Evolutionary conservation across 2,113 vertebrate species (phyloP), one percentile per base, ranked within the genome.

Genomic region (Stegastes partitus): DNA sequence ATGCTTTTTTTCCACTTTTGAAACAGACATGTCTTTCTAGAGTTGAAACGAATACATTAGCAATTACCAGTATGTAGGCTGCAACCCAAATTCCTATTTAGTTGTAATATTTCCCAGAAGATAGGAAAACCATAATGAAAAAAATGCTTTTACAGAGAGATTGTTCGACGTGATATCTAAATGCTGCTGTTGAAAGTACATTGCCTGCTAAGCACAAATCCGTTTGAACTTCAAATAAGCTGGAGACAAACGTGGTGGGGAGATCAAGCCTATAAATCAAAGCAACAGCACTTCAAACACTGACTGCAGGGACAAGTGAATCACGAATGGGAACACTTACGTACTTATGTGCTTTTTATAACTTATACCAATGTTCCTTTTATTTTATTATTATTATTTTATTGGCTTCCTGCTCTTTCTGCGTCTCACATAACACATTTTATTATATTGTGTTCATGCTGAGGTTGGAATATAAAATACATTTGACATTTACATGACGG

Each of bases 141-240:
- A 53, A 61, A 19, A 37, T 7, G 1, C 15, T 26, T 63, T 34
- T 3, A 54, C 16, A n/a, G 26, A 54, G 55, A 75, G 16, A 70
- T 31, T 51, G 45, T 69, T 74, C 1, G 42, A 50, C 55, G 68
- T 31, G n/a, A 70, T 69, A 61, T 62, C 26, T 45, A 62, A 79
- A 65, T 6, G 63, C 39, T 73, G 42, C 68, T 31, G 54, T 15
- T 57, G 31, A 74, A 87, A 90, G 62, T 53, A 61, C 62, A 76
- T 61, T 16, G 5, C 44, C 62, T 45, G 42, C 49, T 63, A 28
- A 63, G 67, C 55, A 50, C 22, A 50, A 79, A 77, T 66, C 42
- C 14, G 62, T 86, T 84, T 90, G 76, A 74, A 88, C 82, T 81
- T 82, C 23, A 77, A 76, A 79, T 50, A 68, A 68, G 25, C 65